Evolutionary conservation across 2,113 vertebrate genomes (phyloP), one percentile per base, ranked within the genome.

Genomic region (Cryptotis parvus): DNA sequence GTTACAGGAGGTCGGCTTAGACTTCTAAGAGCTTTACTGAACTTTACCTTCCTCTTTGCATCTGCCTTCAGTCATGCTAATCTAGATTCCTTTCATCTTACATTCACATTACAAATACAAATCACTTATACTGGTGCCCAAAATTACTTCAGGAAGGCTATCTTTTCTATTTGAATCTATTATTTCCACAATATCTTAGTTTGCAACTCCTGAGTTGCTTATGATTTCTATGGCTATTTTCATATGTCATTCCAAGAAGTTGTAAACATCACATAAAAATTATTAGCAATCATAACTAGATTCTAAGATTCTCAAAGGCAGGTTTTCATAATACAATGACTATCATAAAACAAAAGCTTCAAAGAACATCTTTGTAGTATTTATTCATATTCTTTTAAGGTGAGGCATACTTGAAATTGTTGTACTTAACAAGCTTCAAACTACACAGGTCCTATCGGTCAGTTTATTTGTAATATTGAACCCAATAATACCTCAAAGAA

Each of bases 31-130:
- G 20, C 18, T 91, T 58, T 45, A 31, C 37, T 86, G 41, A 90
- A 88, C 49, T 83, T 87, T 37, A 78, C 82, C 73, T 94, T 86
- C 33, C 45, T 94, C 61, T 72, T 24, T 58, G 15, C 35, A 89
- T 91, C 73, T 80, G 83, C n/a, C 52, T 88, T 84, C 35, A 24
- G 12, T 45, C 86, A 27, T 45, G 27, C 52, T 73, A 45, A 77
- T 55, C 61, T 49, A 52, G 61, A 0, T 4, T 83, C 35, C 78
- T 72, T 84, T 81, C 66, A 66, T 82, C 70, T 61, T 61, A 20
- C 20, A 35, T 74, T 84, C 75, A 68, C 72, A 58, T 84, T 79
- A 27, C 11, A 87, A 89, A 86, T 18, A 70, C 14, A 41, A 68
- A 49, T 26, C 41, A 16, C 27, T 89, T 68, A 29, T 31, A 61